These are phyloP conservation scores for Arenicola marina DNA, from an alignment of 2,888 invertebrate genomes.

Conservation along the genomic window DNA sequence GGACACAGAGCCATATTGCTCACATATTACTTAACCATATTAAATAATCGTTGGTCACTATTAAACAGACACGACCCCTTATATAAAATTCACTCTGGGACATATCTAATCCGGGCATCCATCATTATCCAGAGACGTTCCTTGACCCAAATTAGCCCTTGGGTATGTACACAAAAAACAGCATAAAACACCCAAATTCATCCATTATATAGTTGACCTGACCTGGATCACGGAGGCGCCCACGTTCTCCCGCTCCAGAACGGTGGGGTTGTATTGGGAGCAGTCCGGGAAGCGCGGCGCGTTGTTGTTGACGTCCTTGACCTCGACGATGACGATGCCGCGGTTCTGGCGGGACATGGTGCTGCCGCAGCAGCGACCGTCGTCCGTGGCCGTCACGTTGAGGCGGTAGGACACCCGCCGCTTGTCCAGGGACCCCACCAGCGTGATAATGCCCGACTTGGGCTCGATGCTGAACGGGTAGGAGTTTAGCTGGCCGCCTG, in stretches of 20 bases:
- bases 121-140: too few species aligned
- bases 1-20: too few species aligned
- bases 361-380: slow-evolving; percentile 93
- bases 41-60: too few species aligned
- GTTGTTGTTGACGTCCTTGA: slow-evolving; percentile 96
- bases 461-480: slow-evolving; percentile 56
- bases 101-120: too few species aligned
- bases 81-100: too few species aligned
- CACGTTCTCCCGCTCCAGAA: slow-evolving; percentile 32
- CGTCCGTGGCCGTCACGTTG: slow-evolving; percentile 96
- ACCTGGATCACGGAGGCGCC: slow-evolving; percentile 34
- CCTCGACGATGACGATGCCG: slow-evolving; percentile 93
- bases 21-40: too few species aligned
- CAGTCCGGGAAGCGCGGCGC: slow-evolving; percentile 96
- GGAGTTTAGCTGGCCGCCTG: too few species aligned
- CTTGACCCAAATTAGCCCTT: too few species aligned
- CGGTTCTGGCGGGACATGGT: slow-evolving; percentile 89
- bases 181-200: too few species aligned
- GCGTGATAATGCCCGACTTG: slow-evolving; percentile 53
- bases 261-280: slow-evolving; percentile 81
- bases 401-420: slow-evolving; percentile 75
- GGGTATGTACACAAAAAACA: too few species aligned
- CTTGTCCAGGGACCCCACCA: slow-evolving; percentile 44
- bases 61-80: too few species aligned
- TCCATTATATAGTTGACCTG: too few species aligned